Evolutionary conservation across 2,888 invertebrate species (phyloP), one percentile per base, ranked within the genome.

Genomic region (Drosophila birchii): DNA sequence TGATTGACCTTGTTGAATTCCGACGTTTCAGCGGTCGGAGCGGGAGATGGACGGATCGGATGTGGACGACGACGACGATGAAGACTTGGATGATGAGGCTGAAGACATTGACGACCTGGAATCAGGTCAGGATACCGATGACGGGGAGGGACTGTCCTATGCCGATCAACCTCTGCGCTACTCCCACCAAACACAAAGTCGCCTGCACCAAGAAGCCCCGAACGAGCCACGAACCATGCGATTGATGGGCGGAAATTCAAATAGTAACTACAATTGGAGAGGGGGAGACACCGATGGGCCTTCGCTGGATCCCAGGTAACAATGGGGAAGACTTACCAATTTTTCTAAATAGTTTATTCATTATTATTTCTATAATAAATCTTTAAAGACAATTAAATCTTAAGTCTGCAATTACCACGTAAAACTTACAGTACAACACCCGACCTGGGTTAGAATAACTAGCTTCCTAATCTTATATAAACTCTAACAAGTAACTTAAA

Each of bases 231-330:
- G 89, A 38, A 91, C 92, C 6, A 91, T 92, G 78, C 89, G 90
- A 1, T 78, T 92, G n/a, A 81, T 88, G 61, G 81, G 87, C 51
- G 88, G 90, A 20, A 81, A 77, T 39, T 82, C 87, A 14, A 81
- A 68, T 53, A 87, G 67, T 51, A 85, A 85, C 29, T 75, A 86
- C 47, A 86, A 88, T 14, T 18, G 58, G 8, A 57, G 55, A 44
- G 60, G 16, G 38, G 79, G 69, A 18, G 88, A 71, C 7, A 67
- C 78, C 2, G 81, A 88, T 69, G 78, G 79, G 26, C 91, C 92
- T 18, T 92, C 92, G 8, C 84, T 90, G 39, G 93, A 93, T 80
- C 93, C 93, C 74, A 92, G 90, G 93, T 93, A 81, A 91, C 92
- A 90, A n/a, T 34, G 11, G 23, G 6, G 32, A 7, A 32, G 20